Percentiles rank a stretch among this genome's conserved stretches.
Evolutionary conservation across 1,140 invertebrate genomes (phyloP).

Genomic region (Probaryconus sp.): DNA sequence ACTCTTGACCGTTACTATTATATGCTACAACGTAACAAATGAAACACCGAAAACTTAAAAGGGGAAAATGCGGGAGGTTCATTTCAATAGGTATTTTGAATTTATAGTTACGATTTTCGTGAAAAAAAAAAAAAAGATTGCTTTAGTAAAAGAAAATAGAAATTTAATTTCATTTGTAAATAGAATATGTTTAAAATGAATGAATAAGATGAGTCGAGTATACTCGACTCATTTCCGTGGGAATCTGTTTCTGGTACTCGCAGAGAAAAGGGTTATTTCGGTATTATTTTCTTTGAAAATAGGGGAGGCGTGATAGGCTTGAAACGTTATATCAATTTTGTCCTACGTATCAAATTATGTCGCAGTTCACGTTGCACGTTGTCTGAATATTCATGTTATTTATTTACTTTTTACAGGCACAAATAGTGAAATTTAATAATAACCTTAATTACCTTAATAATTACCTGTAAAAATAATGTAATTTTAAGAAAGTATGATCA

Average conservation of each 20-base stretch:
- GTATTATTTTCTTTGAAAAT: conserved; percentile 36
- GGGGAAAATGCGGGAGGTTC: conserved; percentile 9
- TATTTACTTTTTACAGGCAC: neutral
- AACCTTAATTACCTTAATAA: too few species aligned
- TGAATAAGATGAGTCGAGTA: conserved; percentile 21
- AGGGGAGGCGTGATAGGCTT: conserved; percentile 23
- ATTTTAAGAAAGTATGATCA: too few species aligned
- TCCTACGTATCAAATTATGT: conserved; percentile 31
- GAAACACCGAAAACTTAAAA: too few species aligned
- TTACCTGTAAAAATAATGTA: too few species aligned
- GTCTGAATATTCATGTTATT: conserved; percentile 1
- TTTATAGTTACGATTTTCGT: too few species aligned
- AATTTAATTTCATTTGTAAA: conserved; percentile 1
- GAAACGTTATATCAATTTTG: conserved; percentile 24
- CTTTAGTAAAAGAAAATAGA: too few species aligned
- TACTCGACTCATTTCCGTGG: too few species aligned
- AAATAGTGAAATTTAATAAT: too few species aligned
- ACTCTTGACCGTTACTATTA: conserved; percentile 54
- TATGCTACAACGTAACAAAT: conserved; percentile 33
- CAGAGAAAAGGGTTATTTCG: conserved; percentile 36
- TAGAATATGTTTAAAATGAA: conserved; percentile 1
- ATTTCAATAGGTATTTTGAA: conserved; percentile 21
- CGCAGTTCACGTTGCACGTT: conserved; percentile 6
- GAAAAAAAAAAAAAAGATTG: too few species aligned
- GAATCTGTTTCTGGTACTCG: conserved; percentile 35